Conservation (phyloP, 2,113 vertebrate genomes). For the Leucosticte australis region DNA sequence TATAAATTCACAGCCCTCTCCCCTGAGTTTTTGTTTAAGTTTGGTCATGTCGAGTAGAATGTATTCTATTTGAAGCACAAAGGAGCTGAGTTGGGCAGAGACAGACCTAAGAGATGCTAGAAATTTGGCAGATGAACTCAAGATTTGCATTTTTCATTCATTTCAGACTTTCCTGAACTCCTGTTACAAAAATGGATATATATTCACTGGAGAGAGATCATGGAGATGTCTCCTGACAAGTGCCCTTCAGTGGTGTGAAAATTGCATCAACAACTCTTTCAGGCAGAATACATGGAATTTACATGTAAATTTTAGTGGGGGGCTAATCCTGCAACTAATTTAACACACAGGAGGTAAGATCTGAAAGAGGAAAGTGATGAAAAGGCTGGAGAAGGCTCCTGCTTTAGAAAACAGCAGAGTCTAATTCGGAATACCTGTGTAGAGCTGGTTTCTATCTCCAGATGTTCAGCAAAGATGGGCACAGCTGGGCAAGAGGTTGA, state of each 20-base stretch:
- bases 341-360: not conserved
- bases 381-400: not conserved
- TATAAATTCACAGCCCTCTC: rapidly evolving
- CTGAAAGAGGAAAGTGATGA: not conserved
- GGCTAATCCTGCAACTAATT: not conserved
- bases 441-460: not conserved
- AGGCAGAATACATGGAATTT: not conserved
- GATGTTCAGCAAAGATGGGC: not conserved
- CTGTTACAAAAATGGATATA: not conserved
- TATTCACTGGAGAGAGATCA: not conserved
- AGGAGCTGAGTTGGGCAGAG: not conserved
- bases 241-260: not conserved
- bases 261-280: not conserved
- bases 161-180: not conserved
- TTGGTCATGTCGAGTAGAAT: not conserved
- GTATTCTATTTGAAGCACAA: not conserved
- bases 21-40: not conserved
- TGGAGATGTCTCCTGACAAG: not conserved
- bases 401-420: not conserved
- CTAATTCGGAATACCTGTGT: not conserved
- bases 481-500: not conserved
- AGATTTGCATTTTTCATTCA: not conserved
- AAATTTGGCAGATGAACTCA: not conserved
- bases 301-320: rapidly evolving
- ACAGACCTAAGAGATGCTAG: not conserved